Base-by-base conservation (phyloP, 2,797 vertebrate genomes). In the Trichosurus vulpecula region DNA sequence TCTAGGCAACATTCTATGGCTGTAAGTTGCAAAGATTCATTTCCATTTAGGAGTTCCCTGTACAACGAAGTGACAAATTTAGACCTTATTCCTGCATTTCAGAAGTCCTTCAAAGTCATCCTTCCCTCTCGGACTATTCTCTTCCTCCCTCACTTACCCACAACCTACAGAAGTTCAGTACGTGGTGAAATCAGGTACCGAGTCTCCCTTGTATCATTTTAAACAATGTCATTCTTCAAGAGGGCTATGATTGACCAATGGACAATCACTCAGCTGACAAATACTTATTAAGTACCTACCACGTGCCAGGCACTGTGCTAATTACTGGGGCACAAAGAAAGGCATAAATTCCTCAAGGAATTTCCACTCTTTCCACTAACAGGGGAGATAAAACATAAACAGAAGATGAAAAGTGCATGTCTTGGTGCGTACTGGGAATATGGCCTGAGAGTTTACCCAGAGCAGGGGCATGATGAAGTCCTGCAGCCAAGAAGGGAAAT, bases 1-100 rank as follows among this genome's bases (percentile, higher is more conserved):
- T 90, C 93, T 54, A 25, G 41, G 2, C 74, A 81, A 81, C 19
- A 55, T 66, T 95, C 93, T 92, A 90, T 41, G 87, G 92, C 53
- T 95, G 53, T 91, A 94, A 96, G 74, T 25, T 41, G 19, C n/a
- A 81, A 81, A 81, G 41, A 47, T 10, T 2, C n/a, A 81, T 27
- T 81, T 47, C 16, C n/a, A 74, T 74, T 61, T 61, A 41, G n/a
- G 66, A 41, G n/a, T 74, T 41, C 2, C 30, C 41, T 11, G 0
- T 81, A 81, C 8, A 47, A 47, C 10, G 2, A 81, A 81, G 25
- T 81, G 66, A 81, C 41, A 47, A 81, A 47, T 81, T 31, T 47
- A 41, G 74, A 22, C 74, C 6, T 47, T 25, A 27, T 81, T 81
- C 41, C 2, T 81, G 41, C 74, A 47, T 81, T 81, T 47, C 41